Evolutionary conservation across 64 coral and sea anemone genomes (phyloP).

Genomic region (Dendronephthya gigantea): DNA sequence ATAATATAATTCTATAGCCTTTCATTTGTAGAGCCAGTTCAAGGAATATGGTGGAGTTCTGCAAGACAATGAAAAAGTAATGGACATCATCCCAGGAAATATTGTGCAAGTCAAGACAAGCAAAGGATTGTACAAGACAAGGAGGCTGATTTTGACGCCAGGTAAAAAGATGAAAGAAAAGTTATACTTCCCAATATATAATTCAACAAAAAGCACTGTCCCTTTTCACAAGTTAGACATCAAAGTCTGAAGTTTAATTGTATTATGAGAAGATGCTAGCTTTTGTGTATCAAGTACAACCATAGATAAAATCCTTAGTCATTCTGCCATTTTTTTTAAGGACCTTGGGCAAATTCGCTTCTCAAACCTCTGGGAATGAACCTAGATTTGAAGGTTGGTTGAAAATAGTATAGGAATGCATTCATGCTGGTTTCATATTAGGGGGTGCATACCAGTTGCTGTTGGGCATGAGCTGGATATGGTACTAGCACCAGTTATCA

Average conservation of each 20-base stretch:
- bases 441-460: too few relatives aligned
- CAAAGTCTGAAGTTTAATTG: too few relatives aligned
- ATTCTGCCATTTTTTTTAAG: neutral
- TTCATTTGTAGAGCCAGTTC: conserved; percentile 87
- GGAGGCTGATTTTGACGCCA: conserved; percentile 58
- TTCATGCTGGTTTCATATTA: too few relatives aligned
- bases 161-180: conserved; percentile 25
- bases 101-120: conserved; percentile 46
- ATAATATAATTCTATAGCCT: too few relatives aligned
- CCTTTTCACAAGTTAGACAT: too few relatives aligned
- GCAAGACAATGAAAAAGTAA: conserved; percentile 48
- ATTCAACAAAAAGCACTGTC: too few relatives aligned
- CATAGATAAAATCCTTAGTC: neutral
- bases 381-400: too few relatives aligned
- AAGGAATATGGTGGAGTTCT: conserved; percentile 63
- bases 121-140: conserved; percentile 35
- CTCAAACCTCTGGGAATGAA: neutral
- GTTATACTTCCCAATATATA: too few relatives aligned
- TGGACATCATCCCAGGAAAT: conserved; percentile 37
- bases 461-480: too few relatives aligned
- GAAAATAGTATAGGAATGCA: neutral
- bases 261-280: too few relatives aligned
- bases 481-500: too few relatives aligned
- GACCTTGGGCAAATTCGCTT: neutral
- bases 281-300: neutral